phyloP scores from a whole-genome alignment of 1,140 invertebrate genomes.

The Apis cerana region DNA sequence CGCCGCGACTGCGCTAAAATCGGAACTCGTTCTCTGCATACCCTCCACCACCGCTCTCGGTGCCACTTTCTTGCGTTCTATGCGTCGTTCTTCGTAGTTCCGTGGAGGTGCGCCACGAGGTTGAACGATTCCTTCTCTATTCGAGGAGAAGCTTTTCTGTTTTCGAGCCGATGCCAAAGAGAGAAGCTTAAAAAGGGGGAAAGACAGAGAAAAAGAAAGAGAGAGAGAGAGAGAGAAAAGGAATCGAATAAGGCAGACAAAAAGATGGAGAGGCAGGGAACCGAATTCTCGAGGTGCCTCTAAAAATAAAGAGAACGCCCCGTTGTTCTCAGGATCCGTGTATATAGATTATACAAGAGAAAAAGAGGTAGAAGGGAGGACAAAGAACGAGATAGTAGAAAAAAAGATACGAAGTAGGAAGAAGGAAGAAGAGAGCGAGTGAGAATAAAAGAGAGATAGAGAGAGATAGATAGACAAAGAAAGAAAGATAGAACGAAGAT shows the following conservation, averaged over 20 bases:
- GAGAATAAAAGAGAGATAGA: not conserved
- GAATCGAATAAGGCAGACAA: not conserved
- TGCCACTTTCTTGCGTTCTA: slow-evolving; percentile 3
- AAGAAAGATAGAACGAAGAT: slow-evolving; percentile 27
- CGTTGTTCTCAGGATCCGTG: slow-evolving; percentile 60
- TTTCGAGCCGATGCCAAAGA: slow-evolving; percentile 35
- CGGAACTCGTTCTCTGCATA: slow-evolving; percentile 60
- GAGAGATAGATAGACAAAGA: not conserved
- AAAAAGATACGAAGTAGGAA: not conserved
- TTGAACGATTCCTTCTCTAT: slow-evolving; percentile 57
- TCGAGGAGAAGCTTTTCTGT: slow-evolving; percentile 51
- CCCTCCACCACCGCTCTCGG: not conserved
- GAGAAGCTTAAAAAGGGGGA: not conserved
- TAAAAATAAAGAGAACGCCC: slow-evolving; percentile 66
- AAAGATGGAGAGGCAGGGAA: slow-evolving; percentile 30
- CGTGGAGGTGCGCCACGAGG: slow-evolving; percentile 50
- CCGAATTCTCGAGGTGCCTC: slow-evolving; percentile 59
- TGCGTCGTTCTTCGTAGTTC: slow-evolving; percentile 50
- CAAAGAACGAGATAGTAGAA: not conserved
- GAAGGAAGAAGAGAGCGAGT: not conserved
- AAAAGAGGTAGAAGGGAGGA: not conserved
- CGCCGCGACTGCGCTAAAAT: slow-evolving; percentile 70
- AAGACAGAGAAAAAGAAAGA: not conserved
- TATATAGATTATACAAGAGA: slow-evolving; percentile 13
- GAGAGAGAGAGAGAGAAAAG: not conserved